phyloP scores from a whole-genome alignment of 2,113 vertebrate species.

The Oplegnathus fasciatus region DNA sequence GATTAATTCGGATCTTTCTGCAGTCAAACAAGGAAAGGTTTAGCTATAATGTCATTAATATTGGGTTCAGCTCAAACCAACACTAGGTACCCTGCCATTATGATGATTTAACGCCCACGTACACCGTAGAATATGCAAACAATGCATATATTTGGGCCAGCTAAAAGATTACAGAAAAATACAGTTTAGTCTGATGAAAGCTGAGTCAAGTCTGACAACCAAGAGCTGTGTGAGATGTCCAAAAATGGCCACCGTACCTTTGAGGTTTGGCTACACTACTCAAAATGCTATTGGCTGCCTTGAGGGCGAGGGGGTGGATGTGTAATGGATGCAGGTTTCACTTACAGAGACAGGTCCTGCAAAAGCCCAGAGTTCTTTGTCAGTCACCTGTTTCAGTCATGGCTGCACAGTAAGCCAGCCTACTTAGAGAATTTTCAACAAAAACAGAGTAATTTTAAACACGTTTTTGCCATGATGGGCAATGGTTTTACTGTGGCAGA shows the following conservation, averaged over 20 bases:
- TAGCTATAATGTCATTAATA: not conserved
- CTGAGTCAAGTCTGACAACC: not conserved
- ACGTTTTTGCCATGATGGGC: not conserved
- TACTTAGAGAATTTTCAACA: constrained; percentile 1
- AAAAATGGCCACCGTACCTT: constrained; percentile 6
- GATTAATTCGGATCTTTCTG: not conserved
- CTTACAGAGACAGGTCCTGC: constrained; percentile 9
- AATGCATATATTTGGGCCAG: not conserved
- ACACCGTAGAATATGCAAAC: not conserved
- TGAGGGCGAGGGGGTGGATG: not conserved
- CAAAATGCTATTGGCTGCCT: not conserved
- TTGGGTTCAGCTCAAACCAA: not conserved
- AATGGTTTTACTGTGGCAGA: constrained; percentile 1
- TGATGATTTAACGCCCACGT: not conserved
- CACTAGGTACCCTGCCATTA: not conserved
- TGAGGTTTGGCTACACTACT: not conserved
- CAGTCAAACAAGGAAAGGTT: not conserved
- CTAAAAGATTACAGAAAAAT: too few species aligned
- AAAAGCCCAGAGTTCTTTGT: constrained; percentile 13
- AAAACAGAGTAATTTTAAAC: constrained; percentile 13
- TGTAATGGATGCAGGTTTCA: constrained; percentile 27
- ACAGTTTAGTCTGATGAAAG: too few species aligned
- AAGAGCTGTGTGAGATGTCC: not conserved
- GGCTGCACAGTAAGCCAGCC: constrained; percentile 30
- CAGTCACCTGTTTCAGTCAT: constrained; percentile 13